Conservation (phyloP, 2,888 invertebrate species). For the Eulithis prunata region DNA sequence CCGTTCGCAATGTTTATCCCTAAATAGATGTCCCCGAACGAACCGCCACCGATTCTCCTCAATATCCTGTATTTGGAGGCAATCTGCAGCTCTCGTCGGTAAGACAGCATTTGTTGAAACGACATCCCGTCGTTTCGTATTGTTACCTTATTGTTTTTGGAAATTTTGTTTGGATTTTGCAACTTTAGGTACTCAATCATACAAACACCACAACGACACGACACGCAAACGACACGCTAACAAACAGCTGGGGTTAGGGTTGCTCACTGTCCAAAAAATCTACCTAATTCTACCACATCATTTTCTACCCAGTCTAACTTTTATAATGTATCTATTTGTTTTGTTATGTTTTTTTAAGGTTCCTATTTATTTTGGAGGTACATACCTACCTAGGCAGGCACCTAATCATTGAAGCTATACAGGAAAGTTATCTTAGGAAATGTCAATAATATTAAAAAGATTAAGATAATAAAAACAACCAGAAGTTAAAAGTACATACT, state of each 20-base stretch:
- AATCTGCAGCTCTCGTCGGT: slow-evolving; percentile 47
- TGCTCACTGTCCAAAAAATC: slow-evolving; percentile 22
- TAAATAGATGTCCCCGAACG: slow-evolving; percentile 98
- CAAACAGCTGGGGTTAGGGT: slow-evolving; percentile 38
- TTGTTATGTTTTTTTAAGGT: too few relatives aligned
- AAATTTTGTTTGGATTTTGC: slow-evolving; percentile 42
- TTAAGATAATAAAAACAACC: too few relatives aligned
- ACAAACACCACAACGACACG: slow-evolving; percentile 41
- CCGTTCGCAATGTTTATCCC: slow-evolving; percentile 95
- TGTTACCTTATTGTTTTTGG: slow-evolving; percentile 29
- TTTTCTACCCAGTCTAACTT: neutral
- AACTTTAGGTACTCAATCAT: slow-evolving; percentile 37
- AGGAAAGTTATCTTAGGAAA: too few relatives aligned
- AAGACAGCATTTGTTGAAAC: slow-evolving; percentile 47
- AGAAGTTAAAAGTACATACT: too few relatives aligned
- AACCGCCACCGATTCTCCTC: slow-evolving; percentile 97
- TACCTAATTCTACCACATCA: slow-evolving; percentile 28
- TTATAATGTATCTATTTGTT: too few relatives aligned
- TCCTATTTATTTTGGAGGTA: too few relatives aligned
- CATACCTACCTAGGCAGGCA: too few relatives aligned
- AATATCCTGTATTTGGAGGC: slow-evolving; percentile 93
- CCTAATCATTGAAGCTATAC: too few relatives aligned
- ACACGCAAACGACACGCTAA: slow-evolving; percentile 32
- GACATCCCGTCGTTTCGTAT: slow-evolving; percentile 42
- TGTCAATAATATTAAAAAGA: too few relatives aligned